A percentile compares a stretch with the other conserved stretches of the same genome.
phyloP scores from a whole-genome alignment of 2,797 vertebrate genomes.

The Carapus acus region DNA sequence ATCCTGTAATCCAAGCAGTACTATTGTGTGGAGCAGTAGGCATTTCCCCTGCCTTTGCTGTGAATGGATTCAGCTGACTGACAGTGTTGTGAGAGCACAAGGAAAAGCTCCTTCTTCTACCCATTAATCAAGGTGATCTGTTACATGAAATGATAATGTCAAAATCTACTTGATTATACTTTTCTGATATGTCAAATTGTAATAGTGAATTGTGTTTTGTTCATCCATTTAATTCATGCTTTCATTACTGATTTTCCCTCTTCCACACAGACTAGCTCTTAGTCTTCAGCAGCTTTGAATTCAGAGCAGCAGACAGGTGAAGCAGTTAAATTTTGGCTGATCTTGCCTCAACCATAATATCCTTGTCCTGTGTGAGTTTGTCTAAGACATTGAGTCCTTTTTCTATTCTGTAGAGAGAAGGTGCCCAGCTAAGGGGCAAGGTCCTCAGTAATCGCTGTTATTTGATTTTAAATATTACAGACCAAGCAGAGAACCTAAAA shows the following conservation, averaged over 20 bases:
- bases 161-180: background rate
- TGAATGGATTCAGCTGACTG: constrained; percentile 72
- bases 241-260: constrained; percentile 36
- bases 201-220: constrained; percentile 2
- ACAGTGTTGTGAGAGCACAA: constrained; percentile 64
- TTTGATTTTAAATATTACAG: too few relatives aligned
- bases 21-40: constrained; percentile 82
- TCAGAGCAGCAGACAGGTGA: constrained; percentile 51
- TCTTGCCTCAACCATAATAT: constrained; percentile 58
- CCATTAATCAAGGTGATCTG: constrained; percentile 21
- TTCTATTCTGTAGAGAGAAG: constrained; percentile 22
- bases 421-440: constrained; percentile 18
- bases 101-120: constrained; percentile 23
- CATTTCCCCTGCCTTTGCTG: constrained; percentile 73
- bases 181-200: constrained; percentile 5
- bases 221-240: constrained; percentile 15
- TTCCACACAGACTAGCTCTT: constrained; percentile 54
- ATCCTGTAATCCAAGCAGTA: constrained; percentile 72
- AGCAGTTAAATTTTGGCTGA: constrained; percentile 64
- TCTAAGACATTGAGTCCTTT: too few relatives aligned
- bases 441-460: too few relatives aligned
- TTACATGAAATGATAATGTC: too few relatives aligned
- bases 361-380: constrained; percentile 37
- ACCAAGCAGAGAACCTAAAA: too few relatives aligned
- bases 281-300: constrained; percentile 62